These are phyloP conservation scores for Pocillopora verrucosa DNA, from an alignment of 64 coral and sea anemone species.

Conservation along the genomic window DNA sequence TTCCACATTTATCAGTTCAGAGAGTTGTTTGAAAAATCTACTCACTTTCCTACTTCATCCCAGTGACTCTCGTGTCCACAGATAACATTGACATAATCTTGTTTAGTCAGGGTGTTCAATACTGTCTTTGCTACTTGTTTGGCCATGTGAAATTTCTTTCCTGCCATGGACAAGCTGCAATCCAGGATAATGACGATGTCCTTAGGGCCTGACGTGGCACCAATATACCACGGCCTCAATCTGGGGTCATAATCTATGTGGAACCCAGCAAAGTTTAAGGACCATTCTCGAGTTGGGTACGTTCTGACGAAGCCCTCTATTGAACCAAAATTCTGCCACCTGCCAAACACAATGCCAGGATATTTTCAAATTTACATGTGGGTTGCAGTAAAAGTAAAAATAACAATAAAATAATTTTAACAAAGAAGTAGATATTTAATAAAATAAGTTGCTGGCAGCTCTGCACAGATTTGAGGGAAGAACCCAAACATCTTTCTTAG, in stretches of 20 bases:
- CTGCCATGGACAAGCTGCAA: conserved; percentile 93
- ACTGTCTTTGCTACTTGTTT: conserved; percentile 95
- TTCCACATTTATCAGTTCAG: too few relatives aligned
- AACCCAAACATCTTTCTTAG: too few relatives aligned
- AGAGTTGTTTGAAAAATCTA: background rate
- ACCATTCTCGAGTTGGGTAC: conserved; percentile 91
- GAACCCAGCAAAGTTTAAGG: conserved; percentile 96
- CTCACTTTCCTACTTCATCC: conserved; percentile 99
- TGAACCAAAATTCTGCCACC: conserved; percentile 99
- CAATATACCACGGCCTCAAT: conserved; percentile 94
- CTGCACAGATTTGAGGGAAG: too few relatives aligned
- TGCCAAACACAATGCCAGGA: background rate
- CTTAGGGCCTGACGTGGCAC: conserved; percentile 95
- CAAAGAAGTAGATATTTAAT: too few relatives aligned
- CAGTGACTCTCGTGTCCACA: conserved; percentile 89
- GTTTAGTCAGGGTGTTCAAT: conserved; percentile 92
- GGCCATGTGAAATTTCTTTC: conserved; percentile 92
- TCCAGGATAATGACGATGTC: conserved; percentile 94
- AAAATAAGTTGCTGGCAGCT: too few relatives aligned
- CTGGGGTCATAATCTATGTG: conserved; percentile 96
- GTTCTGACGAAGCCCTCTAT: conserved; percentile 74
- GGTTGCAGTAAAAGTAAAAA: too few relatives aligned
- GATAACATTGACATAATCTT: conserved; percentile 99
- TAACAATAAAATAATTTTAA: too few relatives aligned
- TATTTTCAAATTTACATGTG: too few relatives aligned